phyloP scores from a whole-genome alignment of 2,797 vertebrate genomes.

The Lutra lutra region DNA sequence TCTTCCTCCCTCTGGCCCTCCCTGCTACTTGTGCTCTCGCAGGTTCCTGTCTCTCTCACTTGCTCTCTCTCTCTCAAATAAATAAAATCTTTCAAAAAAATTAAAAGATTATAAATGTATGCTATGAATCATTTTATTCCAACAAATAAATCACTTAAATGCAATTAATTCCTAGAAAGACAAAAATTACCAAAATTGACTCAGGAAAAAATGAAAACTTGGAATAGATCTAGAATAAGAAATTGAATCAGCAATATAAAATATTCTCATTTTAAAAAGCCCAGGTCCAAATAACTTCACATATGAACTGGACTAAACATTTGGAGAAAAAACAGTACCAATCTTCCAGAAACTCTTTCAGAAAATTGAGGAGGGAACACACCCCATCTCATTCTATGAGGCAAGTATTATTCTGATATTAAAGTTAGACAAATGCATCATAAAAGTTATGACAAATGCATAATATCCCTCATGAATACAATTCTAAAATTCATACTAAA shows the following conservation, averaged over 20 bases:
- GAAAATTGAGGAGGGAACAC: neutral
- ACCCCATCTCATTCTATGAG: neutral
- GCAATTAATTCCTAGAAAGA: conserved; percentile 6
- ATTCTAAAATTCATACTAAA: neutral
- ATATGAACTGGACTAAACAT: neutral
- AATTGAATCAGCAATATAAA: neutral
- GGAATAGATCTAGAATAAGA: neutral
- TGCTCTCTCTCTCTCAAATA: neutral
- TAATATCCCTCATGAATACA: neutral
- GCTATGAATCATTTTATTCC: neutral
- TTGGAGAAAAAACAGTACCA: neutral
- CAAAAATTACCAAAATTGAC: neutral
- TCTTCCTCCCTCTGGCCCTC: neutral
- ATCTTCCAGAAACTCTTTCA: neutral
- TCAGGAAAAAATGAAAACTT: neutral
- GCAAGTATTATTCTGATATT: neutral
- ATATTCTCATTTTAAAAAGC: neutral
- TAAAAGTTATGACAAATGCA: neutral
- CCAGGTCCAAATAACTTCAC: neutral
- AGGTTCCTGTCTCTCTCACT: neutral
- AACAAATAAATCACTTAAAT: conserved; percentile 11
- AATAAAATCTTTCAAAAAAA: neutral
- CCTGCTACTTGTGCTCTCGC: neutral
- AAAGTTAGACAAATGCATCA: neutral
- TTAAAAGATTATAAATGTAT: neutral